Percentiles rank a stretch among this genome's conserved stretches.
phyloP scores from a whole-genome alignment of 2,797 vertebrate genomes.

The Tachyglossus aculeatus region DNA sequence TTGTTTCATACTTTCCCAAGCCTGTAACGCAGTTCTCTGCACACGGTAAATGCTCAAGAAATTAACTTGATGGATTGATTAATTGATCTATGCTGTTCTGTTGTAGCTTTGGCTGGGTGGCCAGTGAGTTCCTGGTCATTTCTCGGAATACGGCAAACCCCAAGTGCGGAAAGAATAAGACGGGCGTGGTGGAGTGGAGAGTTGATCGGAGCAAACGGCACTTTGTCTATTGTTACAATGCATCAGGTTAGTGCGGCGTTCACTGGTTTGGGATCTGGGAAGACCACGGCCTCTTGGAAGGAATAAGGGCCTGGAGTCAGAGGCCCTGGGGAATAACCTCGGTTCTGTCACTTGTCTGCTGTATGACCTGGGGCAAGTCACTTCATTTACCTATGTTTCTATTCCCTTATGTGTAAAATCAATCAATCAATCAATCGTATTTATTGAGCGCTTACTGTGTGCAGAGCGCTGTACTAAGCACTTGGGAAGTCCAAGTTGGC shows the following conservation, averaged over 20 bases:
- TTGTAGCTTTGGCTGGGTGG: slow-evolving; percentile 79
- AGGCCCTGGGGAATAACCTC: too few species aligned
- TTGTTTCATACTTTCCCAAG: not conserved
- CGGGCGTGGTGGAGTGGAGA: slow-evolving; percentile 66
- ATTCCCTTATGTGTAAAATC: too few species aligned
- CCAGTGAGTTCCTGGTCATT: slow-evolving; percentile 65
- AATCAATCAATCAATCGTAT: too few species aligned
- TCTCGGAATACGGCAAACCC: slow-evolving; percentile 70
- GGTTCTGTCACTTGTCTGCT: too few species aligned
- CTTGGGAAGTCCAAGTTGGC: too few species aligned
- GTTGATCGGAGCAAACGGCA: accelerated
- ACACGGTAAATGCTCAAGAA: not conserved
- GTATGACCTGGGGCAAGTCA: too few species aligned
- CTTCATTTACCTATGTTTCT: too few species aligned
- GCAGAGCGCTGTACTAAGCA: too few species aligned
- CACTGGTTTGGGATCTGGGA: too few species aligned
- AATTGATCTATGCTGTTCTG: slow-evolving; percentile 33
- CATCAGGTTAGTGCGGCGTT: slow-evolving; percentile 72
- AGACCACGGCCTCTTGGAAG: too few species aligned
- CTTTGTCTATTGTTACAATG: slow-evolving; percentile 73
- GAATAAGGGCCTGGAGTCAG: too few species aligned
- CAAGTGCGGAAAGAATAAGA: slow-evolving; percentile 72
- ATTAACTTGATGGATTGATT: not conserved
- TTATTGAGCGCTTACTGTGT: too few species aligned
- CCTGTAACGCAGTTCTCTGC: not conserved